Evolutionary conservation across 2,113 vertebrate genomes (phyloP), one percentile per base, ranked within the genome.

Genomic region (Callipepla squamata): DNA sequence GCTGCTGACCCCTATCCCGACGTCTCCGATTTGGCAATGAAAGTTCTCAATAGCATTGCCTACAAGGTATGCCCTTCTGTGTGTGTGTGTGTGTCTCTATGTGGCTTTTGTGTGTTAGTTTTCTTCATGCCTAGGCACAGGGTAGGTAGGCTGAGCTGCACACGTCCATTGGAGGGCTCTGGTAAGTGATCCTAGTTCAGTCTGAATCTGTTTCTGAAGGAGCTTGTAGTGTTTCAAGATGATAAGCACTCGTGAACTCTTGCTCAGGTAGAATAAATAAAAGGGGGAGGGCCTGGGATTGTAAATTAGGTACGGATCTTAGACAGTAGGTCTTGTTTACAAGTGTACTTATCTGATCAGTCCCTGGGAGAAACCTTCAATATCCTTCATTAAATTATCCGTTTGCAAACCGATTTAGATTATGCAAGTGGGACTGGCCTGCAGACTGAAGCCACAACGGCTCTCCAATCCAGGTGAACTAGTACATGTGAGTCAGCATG

Each of bases 1-100:
- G 99, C 99, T 7, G 99, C 99, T 0, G 99, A 99, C 77, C 99
- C 99, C 20, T 99, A 99, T 15, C 99, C 99, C 0, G 99, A 99
- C 3, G 99, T 99, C 47, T 99, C 99, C 0, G 99, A 99, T 92
- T 80, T 99, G 97, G 99, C 99, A 40, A 99, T 99, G 99, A 99
- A 98, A 91, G 99, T 99, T 82, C 98, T 99, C 93, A 99, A 99
- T 97, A 98, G 98, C 92, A 99, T 99, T 13, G 99, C 99, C 17
- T 99, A 99, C 97, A 99, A 99, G 99, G 99, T 99, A 95, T 0
- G 51, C 51, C 51, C 51, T 45, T 23, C 81, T 58, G 45, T 44
- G 55, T 36, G 22, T 13, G 1, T 11, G 1, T 11, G n/a, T 42
- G 32, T 20, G 69, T 51, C 84, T 36, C 86, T 36, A 11, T 12